Evolutionary conservation across 1,140 invertebrate species (phyloP), one percentile per base, ranked within the genome.

Genomic region (Saccostrea echinata): DNA sequence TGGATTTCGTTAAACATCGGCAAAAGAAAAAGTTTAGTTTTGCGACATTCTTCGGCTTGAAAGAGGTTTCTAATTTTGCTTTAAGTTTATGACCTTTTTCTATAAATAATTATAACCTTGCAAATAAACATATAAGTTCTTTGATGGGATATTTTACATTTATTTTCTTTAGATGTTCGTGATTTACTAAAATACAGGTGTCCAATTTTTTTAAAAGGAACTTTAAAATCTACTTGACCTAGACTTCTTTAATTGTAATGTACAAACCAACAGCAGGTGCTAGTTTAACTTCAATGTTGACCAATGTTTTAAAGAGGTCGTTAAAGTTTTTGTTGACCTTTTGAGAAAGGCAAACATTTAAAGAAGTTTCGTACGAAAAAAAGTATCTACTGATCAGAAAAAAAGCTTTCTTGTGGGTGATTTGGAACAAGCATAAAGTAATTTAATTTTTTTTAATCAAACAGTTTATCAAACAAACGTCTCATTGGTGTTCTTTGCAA

Each of bases 141-240:
- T 76, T 33, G 24, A 30, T 30, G 27, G 27, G 27, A 76, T 30
- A 76, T 33, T n/a, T n/a, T n/a, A n/a, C n/a, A n/a, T n/a, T n/a
- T 33, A 76, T 76, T 76, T 76, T 76, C 68, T 76, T 76, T 33
- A 33, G 27, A 76, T 30, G 3, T 27, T 33, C 3, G 12, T 27
- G 68, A 33, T 76, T 61, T 61, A 18, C 27, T 76, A 24, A 76
- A 76, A 76, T 76, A 30, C 68, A 76, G 68, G 68, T 76, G 68
- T 27, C 30, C 68, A 33, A 3, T 30, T 76, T 76, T 64, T 24
- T 35, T 30, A 27, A 76, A 76, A 33, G 30, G 16, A 24, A 30
- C 27, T 33, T 76, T 76, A 27, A 30, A 76, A 30, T 30, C 11
- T 30, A 30, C 33, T 76, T 12, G 2, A 13, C 3, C 68, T 12